These are phyloP conservation scores for Brachionus koreanus DNA, from an alignment of 1,140 invertebrate species.

Conservation along the genomic window DNA sequence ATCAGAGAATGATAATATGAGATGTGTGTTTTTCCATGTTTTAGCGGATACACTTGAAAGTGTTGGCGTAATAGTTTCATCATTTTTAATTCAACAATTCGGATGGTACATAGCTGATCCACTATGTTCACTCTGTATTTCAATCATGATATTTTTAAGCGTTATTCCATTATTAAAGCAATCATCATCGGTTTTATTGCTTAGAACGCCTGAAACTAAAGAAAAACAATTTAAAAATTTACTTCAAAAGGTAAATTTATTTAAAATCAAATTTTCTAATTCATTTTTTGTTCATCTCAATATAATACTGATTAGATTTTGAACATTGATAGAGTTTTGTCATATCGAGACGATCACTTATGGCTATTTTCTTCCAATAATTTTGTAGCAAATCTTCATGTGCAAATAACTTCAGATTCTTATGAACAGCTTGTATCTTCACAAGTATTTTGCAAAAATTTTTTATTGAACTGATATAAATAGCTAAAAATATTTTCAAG, in stretches of 20 bases:
- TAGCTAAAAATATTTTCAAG: not conserved
- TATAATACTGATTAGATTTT: slow-evolving; percentile 51
- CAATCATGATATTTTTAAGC: slow-evolving; percentile 48
- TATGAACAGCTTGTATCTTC: slow-evolving; percentile 58
- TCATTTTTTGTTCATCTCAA: slow-evolving; percentile 43
- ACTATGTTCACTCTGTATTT: slow-evolving; percentile 66
- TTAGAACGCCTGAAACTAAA: slow-evolving; percentile 10
- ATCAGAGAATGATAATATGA: slow-evolving; percentile 64
- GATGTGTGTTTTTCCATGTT: slow-evolving; percentile 66
- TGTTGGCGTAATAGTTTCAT: slow-evolving; percentile 65
- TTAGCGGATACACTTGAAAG: slow-evolving; percentile 66
- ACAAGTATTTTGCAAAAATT: slow-evolving; percentile 47
- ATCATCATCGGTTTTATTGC: slow-evolving; percentile 10
- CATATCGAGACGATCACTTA: slow-evolving; percentile 59
- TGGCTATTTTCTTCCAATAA: slow-evolving; percentile 59
- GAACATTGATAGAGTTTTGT: slow-evolving; percentile 57
- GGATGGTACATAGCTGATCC: slow-evolving; percentile 66
- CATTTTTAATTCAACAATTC: slow-evolving; percentile 64
- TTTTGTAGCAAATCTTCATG: slow-evolving; percentile 56
- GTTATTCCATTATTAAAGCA: slow-evolving; percentile 40
- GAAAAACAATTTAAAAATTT: slow-evolving; percentile 9
- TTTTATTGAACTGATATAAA: not conserved
- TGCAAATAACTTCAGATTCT: slow-evolving; percentile 56
- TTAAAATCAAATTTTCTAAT: slow-evolving; percentile 31
- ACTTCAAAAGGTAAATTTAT: slow-evolving; percentile 20